Percentiles rank a stretch among this genome's conserved stretches.
phyloP scores from a whole-genome alignment of 2,113 vertebrate species.

The Carlito syrichta region DNA sequence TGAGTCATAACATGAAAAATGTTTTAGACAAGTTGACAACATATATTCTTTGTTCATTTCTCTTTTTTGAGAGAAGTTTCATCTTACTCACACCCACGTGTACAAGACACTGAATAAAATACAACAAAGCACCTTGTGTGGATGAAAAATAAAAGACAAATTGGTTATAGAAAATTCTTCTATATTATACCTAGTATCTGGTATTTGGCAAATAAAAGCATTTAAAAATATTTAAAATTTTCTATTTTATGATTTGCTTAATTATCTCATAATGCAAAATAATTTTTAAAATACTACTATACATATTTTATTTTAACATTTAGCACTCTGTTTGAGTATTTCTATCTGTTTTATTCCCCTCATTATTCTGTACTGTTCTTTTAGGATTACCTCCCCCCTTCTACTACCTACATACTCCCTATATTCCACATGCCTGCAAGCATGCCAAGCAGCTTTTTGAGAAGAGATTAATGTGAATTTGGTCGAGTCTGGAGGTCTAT shows the following conservation, averaged over 20 bases:
- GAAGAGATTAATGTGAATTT: background rate
- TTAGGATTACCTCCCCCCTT: background rate
- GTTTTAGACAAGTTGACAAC: slow-evolving; percentile 52
- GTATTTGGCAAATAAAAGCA: background rate
- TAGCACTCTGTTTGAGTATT: background rate
- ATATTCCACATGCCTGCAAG: background rate
- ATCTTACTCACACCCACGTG: slow-evolving; percentile 38
- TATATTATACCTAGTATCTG: background rate
- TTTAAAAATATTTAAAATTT: background rate
- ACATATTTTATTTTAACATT: background rate
- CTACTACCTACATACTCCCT: background rate
- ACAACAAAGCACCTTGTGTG: background rate
- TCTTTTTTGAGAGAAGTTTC: slow-evolving; percentile 40
- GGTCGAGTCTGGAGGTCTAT: background rate
- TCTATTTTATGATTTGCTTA: background rate
- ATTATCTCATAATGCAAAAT: background rate
- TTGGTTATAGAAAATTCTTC: background rate
- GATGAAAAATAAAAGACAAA: background rate
- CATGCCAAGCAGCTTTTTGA: background rate
- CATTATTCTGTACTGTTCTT: background rate
- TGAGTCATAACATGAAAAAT: slow-evolving; percentile 57
- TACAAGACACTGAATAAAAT: slow-evolving; percentile 24
- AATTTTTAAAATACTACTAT: too few species aligned
- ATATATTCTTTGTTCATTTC: slow-evolving; percentile 47
- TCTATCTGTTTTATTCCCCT: background rate